Evolutionary conservation across 2,888 invertebrate species (phyloP), one percentile per base, ranked within the genome.

Genomic region (Aporophyla nigra): DNA sequence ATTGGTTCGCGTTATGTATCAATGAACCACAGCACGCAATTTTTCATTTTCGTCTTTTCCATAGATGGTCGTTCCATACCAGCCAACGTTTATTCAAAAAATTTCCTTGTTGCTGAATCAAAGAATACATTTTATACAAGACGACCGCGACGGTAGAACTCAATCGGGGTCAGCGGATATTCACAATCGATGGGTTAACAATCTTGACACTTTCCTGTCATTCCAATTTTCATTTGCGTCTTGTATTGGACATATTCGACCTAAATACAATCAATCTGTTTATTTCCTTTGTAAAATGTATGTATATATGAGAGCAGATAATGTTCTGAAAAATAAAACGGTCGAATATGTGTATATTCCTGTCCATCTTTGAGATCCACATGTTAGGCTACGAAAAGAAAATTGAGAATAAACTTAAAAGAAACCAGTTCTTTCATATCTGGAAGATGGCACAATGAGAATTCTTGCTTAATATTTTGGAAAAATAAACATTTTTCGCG

Each of bases 91-190:
- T 58, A 14, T 16, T 1, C n/a, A 5, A 43, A n/a, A n/a, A 33
- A 61, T 24, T 27, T 21, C 4, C 21, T 61, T 27, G 7, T 7
- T 53, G 33, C 21, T 24, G 51, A 79, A 59, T 53, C 51, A 16
- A 24, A 58, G 51, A 46, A 63, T 49, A 54, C 76, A 76, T 68
- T 53, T 54, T 40, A 9, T 5, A 27, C 40, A 58, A 69, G 16
- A 43, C 10, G 16, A 33, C 19, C 40, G 27, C 7, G 21, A 46
- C n/a, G 46, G 46, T 24, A 56, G 51, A 24, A 16, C 46, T 69
- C 77, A 59, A 80, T 77, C 69, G 59, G 24, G 58, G 61, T 49
- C 63, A 78, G 43, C 68, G 84, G 80, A 83, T 83, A 80, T 83
- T 78, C 63, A 78, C 63, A 65, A 78, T n/a, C 54, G 67, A 71